phyloP scores from a whole-genome alignment of 2,113 vertebrate genomes.

The Greenwoodochromis staneri region DNA sequence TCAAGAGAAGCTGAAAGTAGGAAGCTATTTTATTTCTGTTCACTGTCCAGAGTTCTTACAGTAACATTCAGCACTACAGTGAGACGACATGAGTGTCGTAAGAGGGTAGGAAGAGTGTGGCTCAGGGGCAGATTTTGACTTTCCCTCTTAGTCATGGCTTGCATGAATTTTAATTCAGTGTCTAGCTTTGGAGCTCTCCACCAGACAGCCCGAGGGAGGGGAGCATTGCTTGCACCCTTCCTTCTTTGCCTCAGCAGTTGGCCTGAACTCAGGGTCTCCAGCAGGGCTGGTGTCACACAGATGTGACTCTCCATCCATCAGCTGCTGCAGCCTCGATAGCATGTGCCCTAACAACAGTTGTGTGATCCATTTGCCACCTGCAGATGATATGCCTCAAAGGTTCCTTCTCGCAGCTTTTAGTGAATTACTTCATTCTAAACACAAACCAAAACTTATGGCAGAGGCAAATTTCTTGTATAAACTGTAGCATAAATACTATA shows the following conservation, averaged over 20 bases:
- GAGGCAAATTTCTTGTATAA: neutral
- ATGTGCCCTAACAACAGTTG: neutral
- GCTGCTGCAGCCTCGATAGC: neutral
- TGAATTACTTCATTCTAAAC: neutral
- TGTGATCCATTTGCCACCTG: constrained; percentile 13
- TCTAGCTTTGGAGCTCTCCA: constrained; percentile 28
- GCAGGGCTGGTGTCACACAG: constrained; percentile 28
- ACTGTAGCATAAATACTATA: neutral
- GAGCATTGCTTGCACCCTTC: neutral
- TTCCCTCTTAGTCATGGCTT: constrained; percentile 24
- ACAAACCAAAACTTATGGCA: neutral
- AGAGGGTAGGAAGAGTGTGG: neutral
- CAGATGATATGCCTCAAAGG: neutral
- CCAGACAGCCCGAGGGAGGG: constrained; percentile 7
- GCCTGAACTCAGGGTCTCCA: constrained; percentile 21
- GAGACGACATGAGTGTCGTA: constrained; percentile 1
- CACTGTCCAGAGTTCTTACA: constrained; percentile 33
- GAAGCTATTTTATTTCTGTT: neutral
- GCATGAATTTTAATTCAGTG: constrained; percentile 44
- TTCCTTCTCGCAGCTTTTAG: neutral
- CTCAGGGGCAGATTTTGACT: constrained; percentile 32
- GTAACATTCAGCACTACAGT: neutral
- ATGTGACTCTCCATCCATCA: constrained; percentile 45
- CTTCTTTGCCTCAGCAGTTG: constrained; percentile 24
- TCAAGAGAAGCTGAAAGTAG: neutral